A percentile compares a stretch with the other conserved stretches of the same genome.
Conservation (phyloP, 2,797 vertebrate species). For the Clamator glandarius region DNA sequence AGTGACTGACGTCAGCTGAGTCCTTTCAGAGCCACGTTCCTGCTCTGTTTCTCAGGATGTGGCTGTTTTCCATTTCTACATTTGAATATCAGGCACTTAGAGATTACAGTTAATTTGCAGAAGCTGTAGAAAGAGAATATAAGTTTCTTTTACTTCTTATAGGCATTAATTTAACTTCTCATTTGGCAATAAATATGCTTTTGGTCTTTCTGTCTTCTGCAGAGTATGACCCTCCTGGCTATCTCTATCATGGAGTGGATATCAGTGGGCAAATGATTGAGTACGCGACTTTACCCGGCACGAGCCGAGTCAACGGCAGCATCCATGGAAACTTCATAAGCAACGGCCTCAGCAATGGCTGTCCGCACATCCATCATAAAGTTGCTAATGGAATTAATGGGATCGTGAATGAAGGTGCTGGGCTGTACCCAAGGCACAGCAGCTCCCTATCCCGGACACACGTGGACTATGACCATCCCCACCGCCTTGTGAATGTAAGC, state of each 20-base stretch:
- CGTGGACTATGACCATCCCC: slow-evolving; percentile 86
- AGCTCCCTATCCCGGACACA: slow-evolving; percentile 71
- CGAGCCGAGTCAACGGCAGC: slow-evolving; percentile 80
- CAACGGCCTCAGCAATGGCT: slow-evolving; percentile 81
- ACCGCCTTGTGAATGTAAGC: slow-evolving; percentile 76
- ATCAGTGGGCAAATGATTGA: slow-evolving; percentile 88
- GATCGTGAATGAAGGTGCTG: slow-evolving; percentile 70
- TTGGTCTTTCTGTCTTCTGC: background rate
- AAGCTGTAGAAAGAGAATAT: background rate
- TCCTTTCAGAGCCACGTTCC: background rate
- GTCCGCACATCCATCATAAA: slow-evolving; percentile 89
- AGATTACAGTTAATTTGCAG: background rate
- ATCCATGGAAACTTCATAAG: slow-evolving; percentile 82
- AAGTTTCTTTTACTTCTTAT: background rate
- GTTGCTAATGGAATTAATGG: slow-evolving; percentile 79
- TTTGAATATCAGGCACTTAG: background rate
- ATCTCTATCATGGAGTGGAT: slow-evolving; percentile 89
- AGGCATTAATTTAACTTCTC: accelerated
- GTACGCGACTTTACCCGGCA: slow-evolving; percentile 84
- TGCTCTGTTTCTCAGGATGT: background rate
- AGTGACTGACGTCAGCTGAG: background rate
- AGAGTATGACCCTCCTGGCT: slow-evolving; percentile 93
- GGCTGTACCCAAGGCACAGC: slow-evolving; percentile 79
- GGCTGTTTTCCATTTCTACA: background rate
- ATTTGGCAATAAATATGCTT: background rate